Percentiles rank a stretch among this genome's conserved stretches.
Evolutionary conservation across 2,113 vertebrate genomes (phyloP).

Genomic region (Psittacula cyanocephala): DNA sequence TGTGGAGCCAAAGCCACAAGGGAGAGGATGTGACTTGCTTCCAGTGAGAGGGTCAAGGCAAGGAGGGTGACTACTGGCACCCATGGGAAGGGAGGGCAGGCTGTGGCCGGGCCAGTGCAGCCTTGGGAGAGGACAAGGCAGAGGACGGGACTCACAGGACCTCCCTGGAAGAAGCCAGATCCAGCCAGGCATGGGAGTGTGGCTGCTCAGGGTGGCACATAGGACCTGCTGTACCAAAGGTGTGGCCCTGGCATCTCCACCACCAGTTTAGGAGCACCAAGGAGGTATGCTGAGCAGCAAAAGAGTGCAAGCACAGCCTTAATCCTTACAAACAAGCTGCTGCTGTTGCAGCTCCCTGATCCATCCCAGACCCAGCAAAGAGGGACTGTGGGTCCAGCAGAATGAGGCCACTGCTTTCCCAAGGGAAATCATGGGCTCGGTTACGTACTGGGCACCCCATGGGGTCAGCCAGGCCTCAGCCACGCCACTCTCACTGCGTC

Average conservation of each 20-base stretch:
- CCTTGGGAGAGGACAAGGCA: background rate
- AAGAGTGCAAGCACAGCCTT: background rate
- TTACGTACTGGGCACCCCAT: background rate
- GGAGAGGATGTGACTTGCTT: background rate
- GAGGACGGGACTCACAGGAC: background rate
- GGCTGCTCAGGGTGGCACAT: fast-evolving
- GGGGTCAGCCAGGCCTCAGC: background rate
- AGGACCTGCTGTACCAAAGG: background rate
- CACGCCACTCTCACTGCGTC: background rate
- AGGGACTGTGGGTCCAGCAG: background rate
- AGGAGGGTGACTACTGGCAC: background rate
- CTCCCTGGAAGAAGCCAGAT: background rate
- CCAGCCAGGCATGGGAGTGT: fast-evolving
- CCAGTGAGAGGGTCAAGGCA: background rate
- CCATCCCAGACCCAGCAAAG: background rate
- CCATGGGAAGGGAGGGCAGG: background rate
- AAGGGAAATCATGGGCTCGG: background rate
- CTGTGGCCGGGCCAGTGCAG: fast-evolving
- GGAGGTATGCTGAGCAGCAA: background rate
- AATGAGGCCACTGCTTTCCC: background rate
- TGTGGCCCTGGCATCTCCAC: background rate
- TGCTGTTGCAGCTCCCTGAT: background rate
- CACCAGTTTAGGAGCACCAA: background rate
- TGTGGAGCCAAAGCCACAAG: fast-evolving
- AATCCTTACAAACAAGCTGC: fast-evolving